Conservation (phyloP, 2,888 invertebrate genomes). For the Drosophila diplacantha region DNA sequence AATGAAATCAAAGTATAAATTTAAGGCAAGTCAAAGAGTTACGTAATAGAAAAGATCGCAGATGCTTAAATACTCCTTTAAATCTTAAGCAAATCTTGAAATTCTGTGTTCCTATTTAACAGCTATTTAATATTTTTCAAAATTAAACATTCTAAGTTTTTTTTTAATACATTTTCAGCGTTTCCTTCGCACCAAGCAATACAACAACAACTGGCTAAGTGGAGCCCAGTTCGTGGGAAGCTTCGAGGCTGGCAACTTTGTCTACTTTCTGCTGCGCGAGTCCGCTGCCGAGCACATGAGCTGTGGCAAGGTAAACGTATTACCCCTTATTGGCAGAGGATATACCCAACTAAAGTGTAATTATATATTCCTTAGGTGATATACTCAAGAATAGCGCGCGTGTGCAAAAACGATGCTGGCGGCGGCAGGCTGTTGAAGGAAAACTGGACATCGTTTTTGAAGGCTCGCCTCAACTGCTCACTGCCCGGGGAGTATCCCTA, state of each 20-base stretch:
- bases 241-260: slow-evolving; percentile 91
- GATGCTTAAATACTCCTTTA: background rate
- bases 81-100: background rate
- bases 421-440: slow-evolving; percentile 86
- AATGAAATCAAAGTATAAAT: background rate
- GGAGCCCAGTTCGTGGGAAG: slow-evolving; percentile 95
- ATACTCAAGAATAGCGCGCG: slow-evolving; percentile 92
- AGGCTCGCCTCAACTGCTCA: slow-evolving; percentile 90
- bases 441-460: slow-evolving; percentile 94
- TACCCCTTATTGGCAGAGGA: no score
- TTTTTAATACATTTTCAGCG: slow-evolving; percentile 44
- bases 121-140: background rate
- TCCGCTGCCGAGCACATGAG: slow-evolving; percentile 94
- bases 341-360: background rate
- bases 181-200: slow-evolving; percentile 86
- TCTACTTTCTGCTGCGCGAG: slow-evolving; percentile 95
- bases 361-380: slow-evolving; percentile 81
- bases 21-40: background rate
- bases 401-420: slow-evolving; percentile 94
- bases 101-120: accelerated
- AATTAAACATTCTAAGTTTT: background rate
- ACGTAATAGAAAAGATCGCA: background rate
- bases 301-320: slow-evolving; percentile 89
- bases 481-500: slow-evolving; percentile 91
- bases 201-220: slow-evolving; percentile 92